Evolutionary conservation across 2,113 vertebrate genomes (phyloP).

Genomic region (Anarrhichthys ocellatus): DNA sequence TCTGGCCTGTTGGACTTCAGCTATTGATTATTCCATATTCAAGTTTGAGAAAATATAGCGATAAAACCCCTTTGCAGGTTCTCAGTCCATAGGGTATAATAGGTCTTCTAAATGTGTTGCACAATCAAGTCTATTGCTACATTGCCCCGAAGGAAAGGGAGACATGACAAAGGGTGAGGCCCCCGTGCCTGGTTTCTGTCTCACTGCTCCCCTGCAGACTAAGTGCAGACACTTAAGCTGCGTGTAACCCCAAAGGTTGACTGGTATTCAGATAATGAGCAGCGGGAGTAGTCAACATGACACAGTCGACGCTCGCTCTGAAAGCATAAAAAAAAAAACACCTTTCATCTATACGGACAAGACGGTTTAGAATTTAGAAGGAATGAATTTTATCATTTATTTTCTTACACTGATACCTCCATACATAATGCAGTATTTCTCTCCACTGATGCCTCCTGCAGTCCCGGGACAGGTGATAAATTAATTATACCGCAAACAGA

Average conservation of each 20-base stretch:
- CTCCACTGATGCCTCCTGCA: conserved; percentile 42
- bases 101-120: background rate
- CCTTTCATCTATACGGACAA: conserved; percentile 45
- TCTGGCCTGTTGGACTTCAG: background rate
- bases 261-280: conserved; percentile 61
- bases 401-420: conserved; percentile 46
- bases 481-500: conserved; percentile 68
- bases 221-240: conserved; percentile 55
- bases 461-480: conserved; percentile 60
- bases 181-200: conserved; percentile 34
- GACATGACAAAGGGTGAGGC: conserved; percentile 16
- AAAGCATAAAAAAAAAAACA: conserved; percentile 65
- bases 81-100: background rate
- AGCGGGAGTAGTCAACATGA: conserved; percentile 38
- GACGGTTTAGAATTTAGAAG: conserved; percentile 29
- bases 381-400: conserved; percentile 34
- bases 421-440: conserved; percentile 70
- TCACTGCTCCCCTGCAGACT: conserved; percentile 29
- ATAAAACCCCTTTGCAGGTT: background rate
- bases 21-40: background rate
- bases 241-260: conserved; percentile 60
- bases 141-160: background rate
- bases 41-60: background rate
- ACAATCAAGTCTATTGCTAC: background rate
- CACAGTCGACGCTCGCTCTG: conserved; percentile 29